Base-by-base conservation (phyloP, 1,140 invertebrate species). In the Psilanteris sp. region DNA sequence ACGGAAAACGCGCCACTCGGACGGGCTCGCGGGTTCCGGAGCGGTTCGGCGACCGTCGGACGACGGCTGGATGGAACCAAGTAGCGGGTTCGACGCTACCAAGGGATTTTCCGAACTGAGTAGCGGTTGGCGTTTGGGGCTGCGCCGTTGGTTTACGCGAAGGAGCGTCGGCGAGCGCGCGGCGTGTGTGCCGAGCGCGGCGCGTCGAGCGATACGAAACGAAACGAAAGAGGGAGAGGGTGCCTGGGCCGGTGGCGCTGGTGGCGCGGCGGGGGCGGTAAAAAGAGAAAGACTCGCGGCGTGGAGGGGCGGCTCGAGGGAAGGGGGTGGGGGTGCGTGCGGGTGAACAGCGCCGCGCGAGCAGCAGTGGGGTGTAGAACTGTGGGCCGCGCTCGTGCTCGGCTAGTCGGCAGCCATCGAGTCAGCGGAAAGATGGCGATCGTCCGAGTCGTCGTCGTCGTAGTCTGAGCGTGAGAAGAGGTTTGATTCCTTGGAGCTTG, bases 391-490 rank as follows among this genome's bases (percentile, higher is more conserved):
- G 15, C 54, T 36, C 41, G 31, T 34, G 48, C 20, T 52, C 54
- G 22, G 46, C 62, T 55, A 67, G 62, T 55, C 50, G 54, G 29
- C 44, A 50, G 52, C 34, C 54, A 46, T 52, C 54, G 34, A 59
- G 70, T 62, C 52, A 74, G 31, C 44, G 59, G 34, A 46, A 74
- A 74, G 43, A 75, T 75, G 72, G 72, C 72, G 62, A 68, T 67
- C 62, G 62, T 54, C 62, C 64, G 52, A 73, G 67, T 61, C 52
- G 67, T 54, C 70, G 70, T 26, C 71, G n/a, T n/a, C n/a, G n/a
- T n/a, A n/a, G n/a, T n/a, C n/a, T n/a, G n/a, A n/a, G n/a, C n/a
- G n/a, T n/a, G n/a, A n/a, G n/a, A n/a, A n/a, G n/a, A n/a, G n/a
- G n/a, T n/a, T n/a, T n/a, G n/a, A n/a, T n/a, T n/a, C n/a, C n/a